Base-by-base conservation (phyloP, 2,888 invertebrate genomes). In the Sesamia inferens region DNA sequence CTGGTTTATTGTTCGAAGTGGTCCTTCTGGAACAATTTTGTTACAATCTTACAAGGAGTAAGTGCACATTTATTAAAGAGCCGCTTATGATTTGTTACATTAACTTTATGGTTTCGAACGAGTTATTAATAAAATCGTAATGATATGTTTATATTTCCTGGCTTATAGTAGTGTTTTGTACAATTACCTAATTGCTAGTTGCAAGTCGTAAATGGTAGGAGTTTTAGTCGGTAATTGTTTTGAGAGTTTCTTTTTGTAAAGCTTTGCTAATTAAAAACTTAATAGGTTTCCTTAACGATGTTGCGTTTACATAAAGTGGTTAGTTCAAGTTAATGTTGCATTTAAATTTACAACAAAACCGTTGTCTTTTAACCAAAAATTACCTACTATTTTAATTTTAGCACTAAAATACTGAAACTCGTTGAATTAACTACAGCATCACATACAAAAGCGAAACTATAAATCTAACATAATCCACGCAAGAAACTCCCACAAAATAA, bases 131-230 rank as follows among this genome's bases (percentile, higher is more conserved):
- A 82, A 83, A 78, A 81, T 69, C 48, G 78, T 77, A 78, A 82
- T 79, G 76, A 79, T 71, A 83, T 84, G 82, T 88, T 86, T 86
- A 87, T 88, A 85, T 79, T 78, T 86, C 86, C 87, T 87, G 84
- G 68, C 76, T 51, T 73, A 74, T 71, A 68, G 71, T 47, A 55
- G 44, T 71, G 42, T 57, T 59, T 65, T 63, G 71, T 70, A 47
- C 24, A 57, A 77, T 82, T 78, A 39, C 5, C 6, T 39, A 77
- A 84, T 82, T 84, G 74, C 74, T 76, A 69, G 61, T 74, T 76
- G 47, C 54, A 58, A 58, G 54, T 67, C 51, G 51, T 57, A 68
- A 73, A 42, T 64, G 55, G 51, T 14, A 19, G 48, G 10, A 63
- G 39, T 67, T 44, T 68, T 48, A 79, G 16, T 22, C 10, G 42